These are phyloP conservation scores for Meriones psammophilus DNA, from an alignment of 2,797 vertebrate genomes.

Conservation along the genomic window DNA sequence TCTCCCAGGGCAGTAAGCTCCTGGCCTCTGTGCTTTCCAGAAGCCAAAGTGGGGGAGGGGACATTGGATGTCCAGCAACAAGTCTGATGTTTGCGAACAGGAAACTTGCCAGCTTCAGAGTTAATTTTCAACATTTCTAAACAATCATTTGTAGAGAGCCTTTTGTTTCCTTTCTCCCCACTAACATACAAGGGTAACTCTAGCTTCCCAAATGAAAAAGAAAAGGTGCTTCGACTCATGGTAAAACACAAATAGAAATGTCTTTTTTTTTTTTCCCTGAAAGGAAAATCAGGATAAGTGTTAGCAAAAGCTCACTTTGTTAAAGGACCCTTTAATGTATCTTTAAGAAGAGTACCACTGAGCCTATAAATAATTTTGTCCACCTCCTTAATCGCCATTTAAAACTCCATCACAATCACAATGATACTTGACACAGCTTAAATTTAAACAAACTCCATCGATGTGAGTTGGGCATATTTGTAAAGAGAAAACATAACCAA, in stretches of 20 bases:
- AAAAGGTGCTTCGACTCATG: not conserved
- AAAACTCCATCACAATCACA: constrained; percentile 63
- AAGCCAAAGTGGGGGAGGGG: not conserved
- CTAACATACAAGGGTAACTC: not conserved
- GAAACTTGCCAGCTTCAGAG: not conserved
- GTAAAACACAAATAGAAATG: constrained; percentile 33
- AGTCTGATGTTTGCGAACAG: not conserved
- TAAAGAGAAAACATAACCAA: constrained; percentile 55
- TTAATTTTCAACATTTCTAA: constrained; percentile 28
- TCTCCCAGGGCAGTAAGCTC: not conserved
- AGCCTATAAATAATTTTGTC: constrained; percentile 24
- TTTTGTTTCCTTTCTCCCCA: not conserved
- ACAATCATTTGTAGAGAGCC: not conserved
- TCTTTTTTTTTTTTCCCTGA: not conserved
- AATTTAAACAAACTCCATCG: constrained; percentile 71
- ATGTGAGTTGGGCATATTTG: constrained; percentile 38
- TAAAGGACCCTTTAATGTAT: constrained; percentile 24
- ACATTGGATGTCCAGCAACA: not conserved
- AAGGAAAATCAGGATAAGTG: constrained; percentile 42
- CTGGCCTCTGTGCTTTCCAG: not conserved
- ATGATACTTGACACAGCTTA: constrained; percentile 30
- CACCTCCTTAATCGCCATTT: not conserved
- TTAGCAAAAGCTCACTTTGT: constrained; percentile 36
- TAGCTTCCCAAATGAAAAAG: constrained; percentile 26
- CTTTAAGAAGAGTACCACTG: not conserved